Base-by-base conservation (phyloP, 2,113 vertebrate species). In the Epinephelus lanceolatus region DNA sequence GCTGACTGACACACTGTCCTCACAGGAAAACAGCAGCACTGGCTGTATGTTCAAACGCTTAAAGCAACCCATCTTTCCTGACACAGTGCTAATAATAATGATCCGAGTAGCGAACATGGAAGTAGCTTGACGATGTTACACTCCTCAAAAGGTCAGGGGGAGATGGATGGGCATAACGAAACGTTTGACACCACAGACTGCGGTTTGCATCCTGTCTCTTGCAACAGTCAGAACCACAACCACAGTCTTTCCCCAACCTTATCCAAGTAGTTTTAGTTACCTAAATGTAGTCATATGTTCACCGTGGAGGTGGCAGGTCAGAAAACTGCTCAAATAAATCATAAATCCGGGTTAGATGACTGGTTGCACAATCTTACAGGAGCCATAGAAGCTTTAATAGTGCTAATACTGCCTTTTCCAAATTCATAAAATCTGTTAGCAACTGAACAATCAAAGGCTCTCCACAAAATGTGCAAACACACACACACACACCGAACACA, bases 401-500 rank as follows among this genome's bases (percentile, higher is more conserved):
- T 57, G 13, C 47, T 77, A 65, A 67, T 33, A 60, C 33, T 37
- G 17, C 9, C 9, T 17, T 47, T 51, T 68, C 65, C 0, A 40
- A 19, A 63, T 61, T 71, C 19, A 68, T 18, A 37, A 72, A 65
- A 51, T 27, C 42, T 71, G 19, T 53, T 52, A 30, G 33, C 59
- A 47, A 14, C 37, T 14, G 42, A 68, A 73, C 79, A 67, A 63
- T 71, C 76, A 78, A 11, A 49, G 10, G 71, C 25, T 23, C 25
- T 27, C 17, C 23, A 82, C 33, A 59, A 30, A 57, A 55, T 65
- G 23, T n/a, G 67, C 60, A 70, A 1, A 66, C 61, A 62, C 17
- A 76, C 25, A 62, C 17, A 76, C 25, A 53, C n/a, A 74, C 51
- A 72, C 37, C 30, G 4, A 30, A 80, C 55, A 85, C 56, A 74